Base-by-base conservation (phyloP, 2,113 vertebrate species). In the Albula glossodonta region DNA sequence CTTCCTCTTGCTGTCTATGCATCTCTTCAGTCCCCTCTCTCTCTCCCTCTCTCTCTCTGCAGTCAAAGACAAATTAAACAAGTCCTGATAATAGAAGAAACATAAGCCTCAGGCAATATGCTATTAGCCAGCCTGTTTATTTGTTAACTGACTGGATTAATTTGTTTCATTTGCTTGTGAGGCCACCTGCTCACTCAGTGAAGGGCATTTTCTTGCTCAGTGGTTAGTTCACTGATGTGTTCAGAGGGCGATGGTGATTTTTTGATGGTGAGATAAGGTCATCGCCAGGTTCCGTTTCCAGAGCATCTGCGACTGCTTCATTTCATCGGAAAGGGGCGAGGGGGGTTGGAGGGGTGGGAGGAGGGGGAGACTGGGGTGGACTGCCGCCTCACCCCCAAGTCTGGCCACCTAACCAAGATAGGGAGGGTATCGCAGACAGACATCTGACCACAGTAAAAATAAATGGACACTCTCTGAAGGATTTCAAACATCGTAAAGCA, bases 61-160 rank as follows among this genome's bases (percentile, higher is more conserved):
- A 90, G 83, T 83, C n/a, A 84, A 87, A 92, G 88, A 90, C 88
- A 92, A 94, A 92, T 94, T 87, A 91, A 94, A 92, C 15, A 63
- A 87, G 85, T 66, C 87, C 70, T 77, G 13, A 56, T 91, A 90
- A 92, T 91, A 87, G 89, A 84, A 85, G 90, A 89, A 89, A 90
- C 92, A 91, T 84, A 89, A 90, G 87, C 90, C 86, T 80, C 80
- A 90, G 90, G 93, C 92, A 89, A 89, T 56, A 86, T 77, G 90
- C 89, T 93, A 92, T 94, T 94, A 93, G 92, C 89, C 88, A 74
- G 91, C 81, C 83, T 89, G 90, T 91, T 90, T 91, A 92, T 94
- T 94, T 93, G 93, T 93, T 93, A 94, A 91, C 90, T 74, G 86
- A 89, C 90, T 90, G 90, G 92, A 91, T 93, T 92, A 88, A 92